Conservation (phyloP, 2,113 vertebrate species). For the Poeciliopsis occidentalis region DNA sequence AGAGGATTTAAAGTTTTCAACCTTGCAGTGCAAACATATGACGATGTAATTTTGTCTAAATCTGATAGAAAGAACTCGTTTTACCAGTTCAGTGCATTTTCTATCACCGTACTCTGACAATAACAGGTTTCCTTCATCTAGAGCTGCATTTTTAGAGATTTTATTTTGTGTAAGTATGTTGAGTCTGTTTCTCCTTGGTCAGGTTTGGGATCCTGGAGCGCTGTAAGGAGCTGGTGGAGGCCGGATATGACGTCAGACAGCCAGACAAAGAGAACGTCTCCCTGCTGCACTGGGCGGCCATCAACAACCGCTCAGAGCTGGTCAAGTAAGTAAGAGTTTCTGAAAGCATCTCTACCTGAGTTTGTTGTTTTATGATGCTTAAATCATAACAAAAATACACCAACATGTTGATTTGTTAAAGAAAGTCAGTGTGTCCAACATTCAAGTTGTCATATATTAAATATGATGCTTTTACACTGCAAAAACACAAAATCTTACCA, state of each 20-base stretch:
- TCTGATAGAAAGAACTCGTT: neutral
- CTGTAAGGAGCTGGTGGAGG: conserved; percentile 94
- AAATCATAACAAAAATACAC: neutral
- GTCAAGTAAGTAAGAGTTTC: conserved; percentile 90
- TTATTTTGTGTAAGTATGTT: neutral
- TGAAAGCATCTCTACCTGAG: neutral
- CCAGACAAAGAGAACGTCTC: conserved; percentile 97
- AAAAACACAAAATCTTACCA: too few relatives aligned
- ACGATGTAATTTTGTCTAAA: neutral
- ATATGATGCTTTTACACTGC: neutral
- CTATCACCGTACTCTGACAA: neutral
- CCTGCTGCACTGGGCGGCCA: conserved; percentile 96
- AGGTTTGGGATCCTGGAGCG: conserved; percentile 93
- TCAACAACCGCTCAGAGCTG: conserved; percentile 94
- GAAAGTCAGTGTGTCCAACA: neutral
- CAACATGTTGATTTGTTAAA: neutral
- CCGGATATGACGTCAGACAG: conserved; percentile 91
- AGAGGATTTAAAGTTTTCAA: too few relatives aligned
- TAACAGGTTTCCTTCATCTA: neutral
- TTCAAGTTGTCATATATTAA: neutral
- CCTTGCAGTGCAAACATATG: too few relatives aligned
- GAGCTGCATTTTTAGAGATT: neutral
- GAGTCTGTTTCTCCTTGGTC: neutral
- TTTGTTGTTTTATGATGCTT: neutral
- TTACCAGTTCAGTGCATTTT: neutral